Evolutionary conservation across 2,797 vertebrate species (phyloP).

Genomic region (Phalloptychus januarius): DNA sequence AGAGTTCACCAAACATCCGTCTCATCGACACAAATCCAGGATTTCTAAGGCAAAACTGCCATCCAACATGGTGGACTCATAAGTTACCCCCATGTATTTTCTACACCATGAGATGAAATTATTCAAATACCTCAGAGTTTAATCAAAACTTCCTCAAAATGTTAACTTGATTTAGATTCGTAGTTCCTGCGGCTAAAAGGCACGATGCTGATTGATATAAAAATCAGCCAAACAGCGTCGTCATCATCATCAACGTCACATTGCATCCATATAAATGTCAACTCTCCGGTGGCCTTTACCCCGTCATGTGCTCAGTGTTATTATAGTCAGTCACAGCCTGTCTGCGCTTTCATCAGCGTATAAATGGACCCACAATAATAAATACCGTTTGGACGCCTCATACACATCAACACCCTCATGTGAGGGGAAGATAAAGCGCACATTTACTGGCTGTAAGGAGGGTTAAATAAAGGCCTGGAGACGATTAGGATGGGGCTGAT

Average conservation of each 20-base stretch:
- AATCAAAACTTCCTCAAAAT: constrained; percentile 5
- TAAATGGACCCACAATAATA: constrained; percentile 24
- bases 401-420: constrained; percentile 23
- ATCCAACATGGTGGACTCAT: constrained; percentile 27
- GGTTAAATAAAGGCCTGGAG: constrained; percentile 61
- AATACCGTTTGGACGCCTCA: constrained; percentile 10
- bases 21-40: neutral
- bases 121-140: constrained; percentile 25
- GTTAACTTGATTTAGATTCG: constrained; percentile 14
- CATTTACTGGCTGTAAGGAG: constrained; percentile 30
- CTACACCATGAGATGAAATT: constrained; percentile 33
- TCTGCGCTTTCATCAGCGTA: constrained; percentile 43
- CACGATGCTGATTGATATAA: constrained; percentile 23
- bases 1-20: neutral
- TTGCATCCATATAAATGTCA: constrained; percentile 54
- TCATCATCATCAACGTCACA: constrained; percentile 37
- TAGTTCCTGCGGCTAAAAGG: constrained; percentile 4
- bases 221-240: constrained; percentile 22
- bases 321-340: constrained; percentile 41
- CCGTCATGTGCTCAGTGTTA: constrained; percentile 38
- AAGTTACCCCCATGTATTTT: constrained; percentile 35
- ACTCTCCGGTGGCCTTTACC: constrained; percentile 30
- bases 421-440: constrained; percentile 32
- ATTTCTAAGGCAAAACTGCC: neutral
- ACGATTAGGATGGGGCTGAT: constrained; percentile 52